Base-by-base conservation (phyloP, 1,140 invertebrate species). In the Drosophila setifemur region DNA sequence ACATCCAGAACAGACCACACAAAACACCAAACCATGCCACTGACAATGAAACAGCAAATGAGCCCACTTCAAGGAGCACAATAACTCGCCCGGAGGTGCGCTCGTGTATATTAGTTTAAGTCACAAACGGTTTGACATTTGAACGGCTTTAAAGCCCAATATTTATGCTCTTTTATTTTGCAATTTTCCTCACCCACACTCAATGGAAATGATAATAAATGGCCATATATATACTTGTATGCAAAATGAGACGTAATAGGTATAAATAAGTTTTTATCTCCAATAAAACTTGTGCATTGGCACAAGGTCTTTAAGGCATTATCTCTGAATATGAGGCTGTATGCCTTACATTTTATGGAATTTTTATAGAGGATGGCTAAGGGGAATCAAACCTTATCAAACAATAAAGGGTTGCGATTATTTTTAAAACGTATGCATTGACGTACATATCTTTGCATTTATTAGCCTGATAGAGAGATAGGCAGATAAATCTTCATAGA, bases 81-180 rank as follows among this genome's bases (percentile, higher is more conserved):
- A 19, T 23, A n/a, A n/a, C n/a, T n/a, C n/a, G n/a, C n/a, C n/a
- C n/a, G n/a, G n/a, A n/a, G n/a, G 55, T 40, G 26, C 31, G 26
- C 37, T 39, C 55, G 57, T 64, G 58, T 18, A 18, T 29, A 19
- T 47, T 29, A 70, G 49, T 42, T 5, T 4, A 12, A n/a, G 33
- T 40, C 63, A 73, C 64, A 60, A 57, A 47, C 60, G 40, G 33
- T 49, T 55, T 55, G 60, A 73, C 71, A 86, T 68, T 86, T 85
- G 73, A 86, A 60, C 71, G 52, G 69, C 54, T 71, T 83, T 75
- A 58, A 74, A 79, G 60, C 39, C 19, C 39, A 37, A 53, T 54
- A 78, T 77, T 78, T 74, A 44, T 37, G 55, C 45, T 71, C 71
- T 73, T 86, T 85, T 79, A 63, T 85, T 85, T 72, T 52, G 60